Evolutionary conservation across 2,113 vertebrate species (phyloP).

Genomic region (Chlorodrepanis virens): DNA sequence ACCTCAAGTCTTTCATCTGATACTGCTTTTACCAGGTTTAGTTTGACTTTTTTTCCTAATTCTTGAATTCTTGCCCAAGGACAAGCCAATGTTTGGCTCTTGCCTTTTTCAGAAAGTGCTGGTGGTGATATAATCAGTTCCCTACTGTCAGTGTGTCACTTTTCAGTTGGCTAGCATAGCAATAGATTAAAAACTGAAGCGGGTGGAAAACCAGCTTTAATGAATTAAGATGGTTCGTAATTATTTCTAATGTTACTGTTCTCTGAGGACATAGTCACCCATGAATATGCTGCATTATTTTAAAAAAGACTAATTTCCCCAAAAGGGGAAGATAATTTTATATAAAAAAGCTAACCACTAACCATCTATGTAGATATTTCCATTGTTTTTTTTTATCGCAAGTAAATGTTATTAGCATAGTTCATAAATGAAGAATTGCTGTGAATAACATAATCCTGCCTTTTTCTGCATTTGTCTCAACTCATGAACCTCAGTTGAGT

Average conservation of each 20-base stretch:
- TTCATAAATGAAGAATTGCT: neutral
- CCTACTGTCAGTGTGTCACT: neutral
- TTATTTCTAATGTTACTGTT: constrained; percentile 52
- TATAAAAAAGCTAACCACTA: neutral
- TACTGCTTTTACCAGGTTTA: neutral
- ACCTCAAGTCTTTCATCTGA: neutral
- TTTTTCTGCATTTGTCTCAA: neutral
- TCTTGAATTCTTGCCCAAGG: neutral
- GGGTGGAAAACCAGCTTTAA: constrained; percentile 38
- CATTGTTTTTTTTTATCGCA: neutral
- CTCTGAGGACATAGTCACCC: neutral
- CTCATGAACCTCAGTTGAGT: neutral
- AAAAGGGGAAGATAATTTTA: neutral
- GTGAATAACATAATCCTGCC: neutral
- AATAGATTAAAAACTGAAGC: constrained; percentile 40
- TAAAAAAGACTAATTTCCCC: constrained; percentile 33
- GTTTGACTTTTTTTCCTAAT: neutral
- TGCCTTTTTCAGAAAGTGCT: neutral
- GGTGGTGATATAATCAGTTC: neutral
- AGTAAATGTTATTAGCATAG: neutral
- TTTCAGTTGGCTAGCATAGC: constrained; percentile 1
- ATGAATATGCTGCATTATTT: constrained; percentile 15
- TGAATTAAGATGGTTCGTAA: constrained; percentile 56
- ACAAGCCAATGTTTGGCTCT: neutral
- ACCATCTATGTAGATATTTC: neutral